A percentile compares a stretch with the other conserved stretches of the same genome.
phyloP scores from a whole-genome alignment of 2,113 vertebrate species.

The Psettodes erumei region DNA sequence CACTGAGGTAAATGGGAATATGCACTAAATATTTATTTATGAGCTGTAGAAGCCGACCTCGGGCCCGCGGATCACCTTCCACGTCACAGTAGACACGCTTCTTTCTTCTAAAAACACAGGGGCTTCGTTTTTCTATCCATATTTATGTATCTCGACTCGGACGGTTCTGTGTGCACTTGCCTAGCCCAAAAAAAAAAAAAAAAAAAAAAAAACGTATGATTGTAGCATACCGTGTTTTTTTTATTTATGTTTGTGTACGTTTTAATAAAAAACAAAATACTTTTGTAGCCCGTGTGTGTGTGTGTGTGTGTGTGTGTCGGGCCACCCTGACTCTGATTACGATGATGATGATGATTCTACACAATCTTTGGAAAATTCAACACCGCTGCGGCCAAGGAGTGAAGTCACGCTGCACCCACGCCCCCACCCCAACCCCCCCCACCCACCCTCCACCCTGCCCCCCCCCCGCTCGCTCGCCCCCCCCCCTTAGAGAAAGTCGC shows the following conservation, averaged over 20 bases:
- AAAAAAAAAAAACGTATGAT: too few species aligned
- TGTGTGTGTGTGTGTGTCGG: constrained; percentile 36
- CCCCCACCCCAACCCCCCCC: too few species aligned
- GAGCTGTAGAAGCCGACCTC: constrained; percentile 78
- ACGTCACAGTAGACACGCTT: constrained; percentile 80
- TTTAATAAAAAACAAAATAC: constrained; percentile 82
- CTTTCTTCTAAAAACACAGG: constrained; percentile 78
- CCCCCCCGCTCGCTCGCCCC: too few species aligned
- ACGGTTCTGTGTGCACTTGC: constrained; percentile 84
- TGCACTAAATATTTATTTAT: constrained; percentile 89
- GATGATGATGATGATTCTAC: constrained; percentile 40
- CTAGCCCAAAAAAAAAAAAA: constrained; percentile 79
- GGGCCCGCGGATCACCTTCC: too few species aligned
- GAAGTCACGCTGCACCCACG: constrained; percentile 21
- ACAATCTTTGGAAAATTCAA: constrained; percentile 43
- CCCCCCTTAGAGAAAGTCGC: too few species aligned
- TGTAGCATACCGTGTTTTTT: constrained; percentile 77
- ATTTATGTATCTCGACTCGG: constrained; percentile 82
- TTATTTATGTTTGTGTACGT: constrained; percentile 84
- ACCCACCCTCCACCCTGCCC: too few species aligned
- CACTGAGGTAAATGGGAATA: constrained; percentile 79
- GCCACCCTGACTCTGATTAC: constrained; percentile 13
- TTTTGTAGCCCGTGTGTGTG: too few species aligned
- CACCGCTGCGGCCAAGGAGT: constrained; percentile 19
- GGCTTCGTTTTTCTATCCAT: constrained; percentile 77